These are phyloP conservation scores for Eubucco bourcierii DNA, from an alignment of 2,113 vertebrate genomes.

Conservation along the genomic window DNA sequence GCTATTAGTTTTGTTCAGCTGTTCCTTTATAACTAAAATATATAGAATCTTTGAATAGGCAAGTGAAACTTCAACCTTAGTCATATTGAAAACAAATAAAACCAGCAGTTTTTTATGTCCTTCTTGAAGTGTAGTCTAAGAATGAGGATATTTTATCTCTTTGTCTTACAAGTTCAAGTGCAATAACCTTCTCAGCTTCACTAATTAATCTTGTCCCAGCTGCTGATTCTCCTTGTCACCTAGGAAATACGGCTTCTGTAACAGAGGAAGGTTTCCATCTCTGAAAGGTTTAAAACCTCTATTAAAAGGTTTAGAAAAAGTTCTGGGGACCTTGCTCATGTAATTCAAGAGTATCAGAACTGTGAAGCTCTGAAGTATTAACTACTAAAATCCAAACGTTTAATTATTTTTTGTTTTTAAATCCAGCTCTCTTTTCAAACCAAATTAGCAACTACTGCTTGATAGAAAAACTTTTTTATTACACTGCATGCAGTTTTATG, in stretches of 20 bases:
- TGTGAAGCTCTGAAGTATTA: background rate
- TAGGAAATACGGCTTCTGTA: constrained; percentile 27
- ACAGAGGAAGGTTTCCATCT: constrained; percentile 2
- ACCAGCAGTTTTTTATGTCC: background rate
- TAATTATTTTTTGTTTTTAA: background rate
- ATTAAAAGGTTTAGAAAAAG: background rate
- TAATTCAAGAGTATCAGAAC: background rate
- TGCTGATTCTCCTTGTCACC: constrained; percentile 37
- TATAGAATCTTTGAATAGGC: background rate
- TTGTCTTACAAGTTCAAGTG: background rate
- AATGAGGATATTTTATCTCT: constrained; percentile 1
- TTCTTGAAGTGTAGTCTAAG: background rate
- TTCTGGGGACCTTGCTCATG: background rate
- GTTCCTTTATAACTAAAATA: background rate
- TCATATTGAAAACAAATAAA: background rate
- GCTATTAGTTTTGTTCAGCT: background rate
- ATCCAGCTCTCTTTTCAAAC: background rate
- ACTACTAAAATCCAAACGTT: background rate
- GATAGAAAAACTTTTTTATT: background rate
- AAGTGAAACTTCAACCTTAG: background rate
- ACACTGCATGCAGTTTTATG: background rate
- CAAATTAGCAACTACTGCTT: background rate
- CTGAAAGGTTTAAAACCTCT: constrained; percentile 7
- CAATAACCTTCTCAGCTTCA: background rate
- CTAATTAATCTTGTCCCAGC: constrained; percentile 43